Evolutionary conservation across 2,113 vertebrate species (phyloP), one percentile per base, ranked within the genome.

Genomic region (Pachypanchax playfairii): DNA sequence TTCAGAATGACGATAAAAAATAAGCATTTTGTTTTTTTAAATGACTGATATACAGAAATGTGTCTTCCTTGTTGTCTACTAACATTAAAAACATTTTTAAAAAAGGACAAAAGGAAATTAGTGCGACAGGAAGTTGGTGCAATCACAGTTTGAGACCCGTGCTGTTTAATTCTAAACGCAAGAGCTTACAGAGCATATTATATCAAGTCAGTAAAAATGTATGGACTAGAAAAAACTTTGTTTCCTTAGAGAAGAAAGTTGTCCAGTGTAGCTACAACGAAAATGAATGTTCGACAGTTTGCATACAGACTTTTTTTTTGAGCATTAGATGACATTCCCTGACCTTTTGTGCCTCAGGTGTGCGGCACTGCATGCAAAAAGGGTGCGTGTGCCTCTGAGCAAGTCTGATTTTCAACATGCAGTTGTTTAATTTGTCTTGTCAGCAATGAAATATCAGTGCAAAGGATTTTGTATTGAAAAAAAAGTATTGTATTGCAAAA

Each of bases 361-460:
- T 78, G 49, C 48, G 64, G 77, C 75, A 78, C 81, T 87, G 87
- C 85, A 93, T 88, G 1, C 93, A 89, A 88, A 79, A 0, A 91
- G 68, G 77, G 83, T 48, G 61, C 39, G 33, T 56, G 9, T 41
- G 22, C 25, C 4, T 47, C 9, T 43, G 31, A 2, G 7, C 31
- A 33, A 51, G 44, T 56, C 11, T 43, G 51, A 39, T 31, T 47
- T 52, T 53, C 0, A 91, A 84, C 60, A 49, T 63, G 47, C 56
- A 35, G 12, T 12, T 44, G 41, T 13, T 35, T 3, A 47, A 29
- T 62, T 29, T 57, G 35, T 62, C 12, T 70, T 38, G 38, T 41
- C 60, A 26, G 31, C 55, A n/a, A 69, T 18, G 5, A 61, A 46
- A 69, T 46, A 60, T 82, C 59, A 85, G 74, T 86, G 80, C 78